These are phyloP conservation scores for Scaptomyza parva DNA, from an alignment of 2,888 invertebrate genomes.

Conservation along the genomic window DNA sequence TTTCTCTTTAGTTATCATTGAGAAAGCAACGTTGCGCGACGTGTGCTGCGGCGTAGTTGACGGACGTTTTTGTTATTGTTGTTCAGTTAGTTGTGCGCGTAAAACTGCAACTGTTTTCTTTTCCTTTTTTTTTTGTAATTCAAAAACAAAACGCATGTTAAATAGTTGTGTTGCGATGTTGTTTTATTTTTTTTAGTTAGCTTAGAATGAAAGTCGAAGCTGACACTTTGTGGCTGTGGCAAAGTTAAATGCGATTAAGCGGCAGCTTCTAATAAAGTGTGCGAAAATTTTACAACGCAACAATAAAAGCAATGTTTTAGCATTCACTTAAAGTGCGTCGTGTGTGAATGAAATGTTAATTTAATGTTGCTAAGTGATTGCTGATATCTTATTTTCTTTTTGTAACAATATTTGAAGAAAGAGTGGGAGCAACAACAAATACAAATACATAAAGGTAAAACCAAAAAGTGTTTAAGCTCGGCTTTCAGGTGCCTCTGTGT, in stretches of 20 bases:
- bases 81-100: constrained; percentile 53
- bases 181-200: constrained; percentile 13
- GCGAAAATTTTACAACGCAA: constrained; percentile 42
- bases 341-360: constrained; percentile 48
- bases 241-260: constrained; percentile 1
- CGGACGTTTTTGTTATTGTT: constrained; percentile 21
- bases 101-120: constrained; percentile 54
- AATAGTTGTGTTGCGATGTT: constrained; percentile 5
- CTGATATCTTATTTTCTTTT: constrained; percentile 28
- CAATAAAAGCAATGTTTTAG: constrained; percentile 43
- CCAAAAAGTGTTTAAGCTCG: constrained; percentile 49
- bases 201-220: constrained; percentile 10
- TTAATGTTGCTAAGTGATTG: constrained; percentile 51
- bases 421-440: constrained; percentile 24
- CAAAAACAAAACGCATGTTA: constrained; percentile 17
- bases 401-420: constrained; percentile 34
- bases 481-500: constrained; percentile 34
- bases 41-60: constrained; percentile 50
- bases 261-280: constrained; percentile 16
- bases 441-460: constrained; percentile 60
- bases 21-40: constrained; percentile 67
- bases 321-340: constrained; percentile 51
- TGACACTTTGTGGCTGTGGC: constrained; percentile 5
- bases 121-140: constrained; percentile 4
- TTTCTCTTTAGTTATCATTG: constrained; percentile 64